Evolutionary conservation across 1,140 invertebrate genomes (phyloP).

Genomic region (Trichonephila clavata): DNA sequence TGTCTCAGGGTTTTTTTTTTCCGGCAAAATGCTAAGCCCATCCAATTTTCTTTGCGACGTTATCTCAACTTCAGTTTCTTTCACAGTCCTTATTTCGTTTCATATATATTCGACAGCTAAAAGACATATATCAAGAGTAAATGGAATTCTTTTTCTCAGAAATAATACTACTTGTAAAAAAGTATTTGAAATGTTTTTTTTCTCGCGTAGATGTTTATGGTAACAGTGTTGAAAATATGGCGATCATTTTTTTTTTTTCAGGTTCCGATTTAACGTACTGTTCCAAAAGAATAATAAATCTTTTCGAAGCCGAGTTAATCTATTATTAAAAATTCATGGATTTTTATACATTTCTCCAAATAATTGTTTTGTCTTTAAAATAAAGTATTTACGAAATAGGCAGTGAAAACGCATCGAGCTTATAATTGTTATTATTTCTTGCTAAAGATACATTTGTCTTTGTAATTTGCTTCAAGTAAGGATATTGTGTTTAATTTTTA

Average conservation of each 20-base stretch:
- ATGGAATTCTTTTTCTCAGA: slow-evolving; percentile 17
- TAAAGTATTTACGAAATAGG: no score
- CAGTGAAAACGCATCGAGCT: no score
- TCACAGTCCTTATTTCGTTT: not conserved
- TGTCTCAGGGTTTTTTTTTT: not conserved
- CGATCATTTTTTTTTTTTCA: not conserved
- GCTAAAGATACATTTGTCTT: not conserved
- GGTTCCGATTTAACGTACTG: not conserved
- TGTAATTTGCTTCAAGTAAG: no score
- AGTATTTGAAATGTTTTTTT: not conserved
- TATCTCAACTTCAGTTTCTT: not conserved
- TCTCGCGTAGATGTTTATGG: not conserved
- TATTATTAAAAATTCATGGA: no score
- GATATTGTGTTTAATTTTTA: not conserved
- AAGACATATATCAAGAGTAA: slow-evolving; percentile 32
- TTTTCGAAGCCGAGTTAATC: no score
- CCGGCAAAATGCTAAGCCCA: not conserved
- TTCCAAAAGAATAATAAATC: not conserved
- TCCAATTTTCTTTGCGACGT: not conserved
- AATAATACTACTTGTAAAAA: not conserved
- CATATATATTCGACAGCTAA: slow-evolving; percentile 12
- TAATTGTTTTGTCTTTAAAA: no score
- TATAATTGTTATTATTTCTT: not conserved
- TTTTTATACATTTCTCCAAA: no score
- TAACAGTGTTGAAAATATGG: not conserved